Evolutionary conservation across 64 coral and sea anemone species (phyloP).

Genomic region (Dendronephthya gigantea): DNA sequence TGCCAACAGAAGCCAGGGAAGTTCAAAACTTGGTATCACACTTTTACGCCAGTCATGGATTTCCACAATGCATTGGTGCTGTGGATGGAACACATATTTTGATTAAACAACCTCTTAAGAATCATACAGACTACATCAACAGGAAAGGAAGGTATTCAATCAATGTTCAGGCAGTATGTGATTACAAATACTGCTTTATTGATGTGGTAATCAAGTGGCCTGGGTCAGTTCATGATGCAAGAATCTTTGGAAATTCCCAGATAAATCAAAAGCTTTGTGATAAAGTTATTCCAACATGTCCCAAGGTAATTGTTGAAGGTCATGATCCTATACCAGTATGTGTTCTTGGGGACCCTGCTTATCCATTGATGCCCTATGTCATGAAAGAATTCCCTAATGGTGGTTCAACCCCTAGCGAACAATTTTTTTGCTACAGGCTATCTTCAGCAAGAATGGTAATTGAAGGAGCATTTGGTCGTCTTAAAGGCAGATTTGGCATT

Average conservation of each 20-base stretch:
- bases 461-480: background rate
- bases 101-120: no score
- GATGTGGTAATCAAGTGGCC: no score
- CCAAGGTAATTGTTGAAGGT: background rate
- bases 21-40: background rate
- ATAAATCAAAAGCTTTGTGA: background rate
- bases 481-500: background rate
- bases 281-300: background rate
- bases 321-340: background rate
- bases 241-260: background rate
- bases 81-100: no score
- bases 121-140: no score
- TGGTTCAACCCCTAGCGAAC: slow-evolving; percentile 27
- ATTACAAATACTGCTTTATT: no score
- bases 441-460: background rate
- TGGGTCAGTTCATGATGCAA: background rate
- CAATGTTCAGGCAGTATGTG: no score
- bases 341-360: background rate
- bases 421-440: slow-evolving; percentile 25
- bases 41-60: background rate
- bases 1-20: background rate
- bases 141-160: no score
- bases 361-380: background rate
- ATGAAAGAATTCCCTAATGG: slow-evolving; percentile 4
- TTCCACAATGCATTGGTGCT: background rate